Evolutionary conservation across 2,888 invertebrate species (phyloP), one percentile per base, ranked within the genome.

Genomic region (Coelopa pilipes): DNA sequence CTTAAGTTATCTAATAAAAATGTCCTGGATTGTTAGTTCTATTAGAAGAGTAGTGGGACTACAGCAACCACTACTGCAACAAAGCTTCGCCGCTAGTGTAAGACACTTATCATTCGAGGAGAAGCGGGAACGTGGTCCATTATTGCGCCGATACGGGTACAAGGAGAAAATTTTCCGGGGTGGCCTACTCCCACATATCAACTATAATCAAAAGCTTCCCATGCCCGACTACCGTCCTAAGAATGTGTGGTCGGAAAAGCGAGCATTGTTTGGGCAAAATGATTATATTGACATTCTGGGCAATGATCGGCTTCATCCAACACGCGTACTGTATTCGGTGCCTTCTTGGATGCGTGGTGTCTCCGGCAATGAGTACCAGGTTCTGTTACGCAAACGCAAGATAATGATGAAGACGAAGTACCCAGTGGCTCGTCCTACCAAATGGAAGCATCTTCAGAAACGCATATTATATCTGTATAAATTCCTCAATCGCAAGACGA

Each of bases 221-320:
- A 90, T 94, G 83, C 94, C 94, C 0, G 88, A 90, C 53, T 94
- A 94, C 78, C 81, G 91, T 72, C 96, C 96, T 3, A 90, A 89
- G 78, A 91, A 96, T 87, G 82, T 87, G 0, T 98, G 97, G 97
- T 83, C 89, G 0, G 90, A 92, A 79, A 93, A 92, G 80, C 91
- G 91, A 82, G 96, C 97, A 1, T 86, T 96, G 0, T 96, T 95
- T 89, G 98, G 98, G 0, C 97, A 97, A 86, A 98, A 98, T 88
- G 98, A 98, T 87, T 98, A 98, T 84, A 97, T 98, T 78, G 98
- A 99, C 86, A 97, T 99, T 74, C 89, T 99, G 70, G 98, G 98
- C 1, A 92, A 93, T 82, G 95, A 94, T 49, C 89, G 90, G 17
- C 79, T 94, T 9, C 95, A 97, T 85, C 98, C 98, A 0, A 92